Conservation (phyloP, 2,888 invertebrate species). For the Laothoe populi region DNA sequence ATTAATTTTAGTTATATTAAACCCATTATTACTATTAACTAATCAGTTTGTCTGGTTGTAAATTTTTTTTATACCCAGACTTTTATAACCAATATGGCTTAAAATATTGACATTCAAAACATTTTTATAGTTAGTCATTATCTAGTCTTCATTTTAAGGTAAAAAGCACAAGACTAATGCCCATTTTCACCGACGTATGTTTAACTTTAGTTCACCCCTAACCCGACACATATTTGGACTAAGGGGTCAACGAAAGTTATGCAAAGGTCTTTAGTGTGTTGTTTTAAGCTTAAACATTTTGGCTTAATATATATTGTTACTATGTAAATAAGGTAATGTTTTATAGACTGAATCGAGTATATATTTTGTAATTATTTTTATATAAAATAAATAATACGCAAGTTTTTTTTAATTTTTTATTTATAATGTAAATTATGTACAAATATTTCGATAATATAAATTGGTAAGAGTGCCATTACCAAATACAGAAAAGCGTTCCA, state of each 20-base stretch:
- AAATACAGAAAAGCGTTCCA: not conserved
- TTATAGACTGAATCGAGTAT: constrained; percentile 43
- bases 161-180: not conserved
- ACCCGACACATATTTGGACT: too few species aligned
- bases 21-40: too few species aligned
- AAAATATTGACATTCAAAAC: too few species aligned
- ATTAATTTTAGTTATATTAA: too few species aligned
- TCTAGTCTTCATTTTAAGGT: constrained; percentile 21
- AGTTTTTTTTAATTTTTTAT: constrained; percentile 13
- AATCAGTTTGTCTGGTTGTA: too few species aligned
- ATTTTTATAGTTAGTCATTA: not conserved
- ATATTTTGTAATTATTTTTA: constrained; percentile 42
- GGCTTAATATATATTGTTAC: constrained; percentile 33
- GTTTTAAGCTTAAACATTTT: constrained; percentile 16
- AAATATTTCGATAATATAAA: constrained; percentile 20
- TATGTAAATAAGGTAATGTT: constrained; percentile 35
- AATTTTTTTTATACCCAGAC: too few species aligned
- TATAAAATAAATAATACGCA: constrained; percentile 37
- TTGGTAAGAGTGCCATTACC: constrained; percentile 18
- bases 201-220: too few species aligned
- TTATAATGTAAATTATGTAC: constrained; percentile 20
- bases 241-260: not conserved
- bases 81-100: too few species aligned
- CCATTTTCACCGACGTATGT: not conserved
- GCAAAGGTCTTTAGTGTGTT: not conserved